Conservation (phyloP, 2,797 vertebrate species). For the Knipowitschia caucasica region DNA sequence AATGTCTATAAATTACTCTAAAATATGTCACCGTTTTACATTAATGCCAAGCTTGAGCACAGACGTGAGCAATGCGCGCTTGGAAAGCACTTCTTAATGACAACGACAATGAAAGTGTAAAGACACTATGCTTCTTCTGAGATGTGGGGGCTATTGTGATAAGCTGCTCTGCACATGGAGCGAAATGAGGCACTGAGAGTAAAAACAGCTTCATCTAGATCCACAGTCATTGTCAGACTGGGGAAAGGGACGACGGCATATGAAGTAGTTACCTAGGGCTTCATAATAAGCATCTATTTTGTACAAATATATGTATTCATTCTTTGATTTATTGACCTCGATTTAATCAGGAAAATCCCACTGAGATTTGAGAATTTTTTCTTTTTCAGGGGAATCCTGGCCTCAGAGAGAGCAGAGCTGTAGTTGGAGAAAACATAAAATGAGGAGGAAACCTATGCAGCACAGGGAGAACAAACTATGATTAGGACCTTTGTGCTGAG, state of each 20-base stretch:
- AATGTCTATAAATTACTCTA: constrained; percentile 13
- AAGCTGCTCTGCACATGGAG: constrained; percentile 14
- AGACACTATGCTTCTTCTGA: constrained; percentile 20
- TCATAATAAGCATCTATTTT: not conserved
- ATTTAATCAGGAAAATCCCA: too few relatives aligned
- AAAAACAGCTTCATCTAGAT: constrained; percentile 20
- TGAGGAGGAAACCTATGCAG: too few relatives aligned
- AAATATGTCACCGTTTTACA: constrained; percentile 13
- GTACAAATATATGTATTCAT: not conserved
- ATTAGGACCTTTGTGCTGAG: too few relatives aligned
- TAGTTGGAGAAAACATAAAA: too few relatives aligned
- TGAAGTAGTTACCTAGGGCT: constrained; percentile 12
- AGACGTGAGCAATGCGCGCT: constrained; percentile 11
- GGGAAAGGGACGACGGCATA: constrained; percentile 24
- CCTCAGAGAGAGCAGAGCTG: too few relatives aligned
- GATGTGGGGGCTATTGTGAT: constrained; percentile 16
- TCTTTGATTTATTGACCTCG: too few relatives aligned
- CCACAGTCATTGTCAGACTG: constrained; percentile 7
- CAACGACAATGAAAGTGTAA: constrained; percentile 21
- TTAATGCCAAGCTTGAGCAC: constrained; percentile 15
- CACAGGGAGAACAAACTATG: too few relatives aligned
- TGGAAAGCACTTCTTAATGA: constrained; percentile 16
- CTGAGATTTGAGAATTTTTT: too few relatives aligned
- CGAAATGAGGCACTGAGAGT: constrained; percentile 6
- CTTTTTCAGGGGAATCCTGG: too few relatives aligned